phyloP scores from a whole-genome alignment of 2,113 vertebrate genomes.

The Python bivittatus region DNA sequence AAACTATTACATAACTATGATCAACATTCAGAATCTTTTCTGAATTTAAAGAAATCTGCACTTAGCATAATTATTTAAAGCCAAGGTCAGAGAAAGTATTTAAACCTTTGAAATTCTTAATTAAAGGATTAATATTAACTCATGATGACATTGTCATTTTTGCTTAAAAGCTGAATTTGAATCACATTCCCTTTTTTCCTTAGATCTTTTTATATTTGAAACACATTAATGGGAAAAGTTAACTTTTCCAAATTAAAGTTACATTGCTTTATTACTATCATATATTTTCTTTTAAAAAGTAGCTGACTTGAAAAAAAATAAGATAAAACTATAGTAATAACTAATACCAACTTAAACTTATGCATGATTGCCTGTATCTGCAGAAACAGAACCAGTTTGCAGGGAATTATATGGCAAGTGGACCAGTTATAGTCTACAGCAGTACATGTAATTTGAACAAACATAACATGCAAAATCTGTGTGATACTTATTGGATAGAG shows the following conservation, averaged over 20 bases:
- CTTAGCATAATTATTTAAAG: constrained; percentile 80
- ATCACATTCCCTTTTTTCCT: constrained; percentile 75
- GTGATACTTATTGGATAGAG: background rate
- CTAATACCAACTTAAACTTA: background rate
- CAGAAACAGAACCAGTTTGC: background rate
- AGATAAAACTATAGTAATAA: background rate
- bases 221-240: constrained; percentile 68
- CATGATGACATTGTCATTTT: constrained; percentile 79
- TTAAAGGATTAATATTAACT: constrained; percentile 84
- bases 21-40: constrained; percentile 79
- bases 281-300: constrained; percentile 1
- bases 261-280: constrained; percentile 36
- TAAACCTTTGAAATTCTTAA: constrained; percentile 82
- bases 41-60: constrained; percentile 73
- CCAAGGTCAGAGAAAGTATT: constrained; percentile 79
- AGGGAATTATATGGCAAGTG: background rate
- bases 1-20: constrained; percentile 76
- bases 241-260: constrained; percentile 73
- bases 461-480: background rate
- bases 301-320: background rate
- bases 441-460: background rate
- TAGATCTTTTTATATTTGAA: constrained; percentile 77
- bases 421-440: background rate
- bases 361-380: background rate
- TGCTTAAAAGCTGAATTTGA: constrained; percentile 78